phyloP scores from a whole-genome alignment of 2,113 vertebrate species.

The Athene cunicularia region DNA sequence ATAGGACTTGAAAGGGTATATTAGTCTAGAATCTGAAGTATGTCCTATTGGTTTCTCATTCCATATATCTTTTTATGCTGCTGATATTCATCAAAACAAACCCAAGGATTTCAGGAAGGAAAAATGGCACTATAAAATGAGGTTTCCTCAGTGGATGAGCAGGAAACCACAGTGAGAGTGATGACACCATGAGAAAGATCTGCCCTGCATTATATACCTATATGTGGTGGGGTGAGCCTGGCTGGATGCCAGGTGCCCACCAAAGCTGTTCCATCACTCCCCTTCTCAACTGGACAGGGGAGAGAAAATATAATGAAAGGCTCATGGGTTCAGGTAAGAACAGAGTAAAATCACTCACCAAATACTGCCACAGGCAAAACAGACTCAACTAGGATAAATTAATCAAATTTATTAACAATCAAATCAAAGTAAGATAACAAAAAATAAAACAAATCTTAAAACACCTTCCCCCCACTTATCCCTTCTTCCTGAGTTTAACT shows the following conservation, averaged over 20 bases:
- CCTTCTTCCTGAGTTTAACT: background rate
- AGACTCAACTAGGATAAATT: background rate
- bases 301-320: background rate
- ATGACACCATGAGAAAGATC: background rate
- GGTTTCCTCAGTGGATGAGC: background rate
- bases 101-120: background rate
- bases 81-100: background rate
- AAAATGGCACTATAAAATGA: background rate
- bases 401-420: too few relatives aligned
- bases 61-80: background rate
- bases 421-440: too few relatives aligned
- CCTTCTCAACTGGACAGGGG: background rate
- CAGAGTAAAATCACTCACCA: background rate
- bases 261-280: background rate
- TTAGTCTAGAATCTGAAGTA: background rate
- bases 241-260: background rate
- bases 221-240: background rate
- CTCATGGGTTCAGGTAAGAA: background rate
- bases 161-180: background rate
- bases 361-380: background rate
- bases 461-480: background rate
- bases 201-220: background rate
- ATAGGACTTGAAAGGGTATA: background rate
- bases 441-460: too few relatives aligned
- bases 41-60: background rate